phyloP scores from a whole-genome alignment of 2,888 invertebrate species.

The Lasioglossum leucozonium region DNA sequence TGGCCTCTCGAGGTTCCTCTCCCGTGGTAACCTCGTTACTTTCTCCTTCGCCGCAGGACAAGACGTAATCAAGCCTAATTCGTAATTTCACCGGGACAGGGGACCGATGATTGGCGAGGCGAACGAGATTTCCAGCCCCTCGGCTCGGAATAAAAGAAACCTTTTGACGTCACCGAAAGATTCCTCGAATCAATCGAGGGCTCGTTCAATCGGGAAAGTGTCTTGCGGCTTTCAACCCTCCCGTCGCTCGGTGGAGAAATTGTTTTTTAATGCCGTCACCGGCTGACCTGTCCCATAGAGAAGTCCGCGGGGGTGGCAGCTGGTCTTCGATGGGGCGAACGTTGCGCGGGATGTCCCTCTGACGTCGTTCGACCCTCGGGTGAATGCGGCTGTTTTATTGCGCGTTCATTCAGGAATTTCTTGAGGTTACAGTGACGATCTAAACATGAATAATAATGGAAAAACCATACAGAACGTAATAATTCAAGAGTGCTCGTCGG shows the following conservation, averaged over 20 bases:
- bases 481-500: too few relatives aligned
- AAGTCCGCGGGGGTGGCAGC: background rate
- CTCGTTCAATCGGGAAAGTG: background rate
- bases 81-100: slow-evolving; percentile 55
- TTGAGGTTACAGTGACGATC: too few relatives aligned
- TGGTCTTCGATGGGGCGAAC: background rate
- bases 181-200: slow-evolving; percentile 6
- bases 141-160: slow-evolving; percentile 30
- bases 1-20: slow-evolving; percentile 29
- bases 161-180: slow-evolving; percentile 13
- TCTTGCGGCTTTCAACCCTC: background rate
- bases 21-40: slow-evolving; percentile 57
- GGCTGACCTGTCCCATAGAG: background rate
- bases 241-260: background rate
- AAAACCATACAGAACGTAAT: too few relatives aligned
- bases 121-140: slow-evolving; percentile 57
- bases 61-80: slow-evolving; percentile 70
- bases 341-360: background rate
- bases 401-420: background rate
- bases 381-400: background rate
- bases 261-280: background rate
- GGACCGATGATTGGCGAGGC: slow-evolving; percentile 48
- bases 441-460: too few relatives aligned
- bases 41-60: slow-evolving; percentile 42
- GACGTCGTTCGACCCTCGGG: background rate